Evolutionary conservation across 2,888 invertebrate genomes (phyloP).

Genomic region (Eledona agricola): DNA sequence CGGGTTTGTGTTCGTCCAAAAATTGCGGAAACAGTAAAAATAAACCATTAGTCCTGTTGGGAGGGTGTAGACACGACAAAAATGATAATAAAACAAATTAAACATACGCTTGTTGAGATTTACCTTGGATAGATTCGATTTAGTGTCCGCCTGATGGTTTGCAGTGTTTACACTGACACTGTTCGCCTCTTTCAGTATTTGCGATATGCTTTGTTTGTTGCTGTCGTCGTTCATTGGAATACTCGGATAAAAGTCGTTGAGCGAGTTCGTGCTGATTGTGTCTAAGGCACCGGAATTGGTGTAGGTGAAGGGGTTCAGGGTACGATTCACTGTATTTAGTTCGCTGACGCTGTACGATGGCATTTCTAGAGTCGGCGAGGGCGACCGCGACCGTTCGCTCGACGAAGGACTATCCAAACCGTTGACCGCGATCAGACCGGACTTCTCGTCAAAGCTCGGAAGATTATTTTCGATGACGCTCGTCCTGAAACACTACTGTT

Average conservation of each 20-base stretch:
- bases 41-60: not conserved
- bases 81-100: too few species aligned
- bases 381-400: conserved; percentile 56
- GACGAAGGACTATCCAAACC: conserved; percentile 54
- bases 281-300: conserved; percentile 28
- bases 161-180: conserved; percentile 21
- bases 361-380: conserved; percentile 56
- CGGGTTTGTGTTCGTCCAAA: too few species aligned
- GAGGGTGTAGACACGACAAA: conserved; percentile 8
- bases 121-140: conserved; percentile 49
- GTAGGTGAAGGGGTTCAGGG: conserved; percentile 20
- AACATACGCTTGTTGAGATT: too few species aligned
- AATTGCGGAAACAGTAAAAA: too few species aligned
- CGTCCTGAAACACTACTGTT: conserved; percentile 46
- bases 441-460: conserved; percentile 53
- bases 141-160: conserved; percentile 41
- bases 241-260: conserved; percentile 47
- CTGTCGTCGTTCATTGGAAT: conserved; percentile 40
- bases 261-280: conserved; percentile 42
- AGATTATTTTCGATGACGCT: conserved; percentile 54
- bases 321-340: conserved; percentile 43
- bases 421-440: conserved; percentile 50
- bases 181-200: conserved; percentile 58
- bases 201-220: conserved; percentile 57
- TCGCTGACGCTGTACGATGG: conserved; percentile 54